Conservation (phyloP, 2,888 invertebrate genomes). For the Euproctis similis region DNA sequence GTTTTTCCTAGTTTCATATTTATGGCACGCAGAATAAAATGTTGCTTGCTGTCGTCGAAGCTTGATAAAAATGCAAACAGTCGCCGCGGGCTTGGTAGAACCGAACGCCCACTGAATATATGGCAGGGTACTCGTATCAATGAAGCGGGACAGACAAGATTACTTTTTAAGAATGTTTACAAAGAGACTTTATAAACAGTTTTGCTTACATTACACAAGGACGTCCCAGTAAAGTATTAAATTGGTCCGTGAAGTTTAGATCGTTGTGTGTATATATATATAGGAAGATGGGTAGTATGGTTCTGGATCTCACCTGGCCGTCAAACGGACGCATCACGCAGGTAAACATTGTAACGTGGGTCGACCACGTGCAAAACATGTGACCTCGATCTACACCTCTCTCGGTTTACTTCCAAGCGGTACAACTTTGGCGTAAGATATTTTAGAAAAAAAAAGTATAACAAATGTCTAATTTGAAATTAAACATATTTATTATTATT, state of each 20-base stretch:
- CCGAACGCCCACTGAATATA: conserved; percentile 54
- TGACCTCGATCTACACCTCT: conserved; percentile 24
- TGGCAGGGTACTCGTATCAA: too few relatives aligned
- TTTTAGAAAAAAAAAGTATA: too few relatives aligned
- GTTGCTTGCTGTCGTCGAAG: conserved; percentile 59
- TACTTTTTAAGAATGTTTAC: conserved; percentile 40
- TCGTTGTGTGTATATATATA: too few relatives aligned
- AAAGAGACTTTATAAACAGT: conserved; percentile 31
- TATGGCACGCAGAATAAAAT: conserved; percentile 72
- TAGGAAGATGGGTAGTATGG: too few relatives aligned
- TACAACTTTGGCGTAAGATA: too few relatives aligned
- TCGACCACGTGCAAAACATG: conserved; percentile 66
- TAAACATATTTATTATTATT: too few relatives aligned
- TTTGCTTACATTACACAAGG: conserved; percentile 26
- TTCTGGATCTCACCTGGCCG: conserved; percentile 61
- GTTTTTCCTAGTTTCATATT: conserved; percentile 65
- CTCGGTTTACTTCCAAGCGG: conserved; percentile 10
- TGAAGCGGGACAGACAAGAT: conserved; percentile 39
- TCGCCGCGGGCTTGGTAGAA: conserved; percentile 51
- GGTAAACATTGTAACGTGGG: conserved; percentile 74
- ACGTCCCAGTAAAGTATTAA: too few relatives aligned
- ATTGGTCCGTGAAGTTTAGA: too few relatives aligned
- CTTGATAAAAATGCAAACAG: conserved; percentile 73
- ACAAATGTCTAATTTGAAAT: too few relatives aligned
- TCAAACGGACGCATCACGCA: conserved; percentile 55